Base-by-base conservation (phyloP, 1,140 invertebrate species). In the Dryas iulia region DNA sequence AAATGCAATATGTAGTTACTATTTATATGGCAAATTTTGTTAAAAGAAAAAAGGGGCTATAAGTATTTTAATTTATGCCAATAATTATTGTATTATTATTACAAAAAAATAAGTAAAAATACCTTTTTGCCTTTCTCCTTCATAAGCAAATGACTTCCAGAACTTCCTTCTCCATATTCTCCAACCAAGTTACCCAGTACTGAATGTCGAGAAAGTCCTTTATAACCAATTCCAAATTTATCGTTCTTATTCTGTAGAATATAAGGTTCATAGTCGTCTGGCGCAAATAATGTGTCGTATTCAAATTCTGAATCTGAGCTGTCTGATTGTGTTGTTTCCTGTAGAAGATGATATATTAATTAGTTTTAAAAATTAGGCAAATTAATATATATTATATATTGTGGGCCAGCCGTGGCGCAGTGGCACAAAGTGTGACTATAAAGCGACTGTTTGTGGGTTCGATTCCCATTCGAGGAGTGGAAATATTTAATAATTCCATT, bases 191-290 rank as follows among this genome's bases (percentile, higher is more conserved):
- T 84, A 0, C 92, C 92, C n/a, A 92, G 71, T n/a, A 92, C 91
- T 53, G 77, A 93, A 81, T 81, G 95, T 52, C 83, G 93, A 84
- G 86, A 94, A n/a, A 99, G 85, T 0, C 97, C 97, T n/a, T 91
- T 92, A 81, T 99, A 99, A 1, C 98, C 98, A 47, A 99, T 93
- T 0, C 97, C 97, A 84, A 97, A 97, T 21, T 92, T 93, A 90
- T 98, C 95, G 61, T 94, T 94, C 91, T 99, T 99, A 25, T 95
- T 94, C 30, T 93, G 93, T 63, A 95, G 94, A 5, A 95, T 86
- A 72, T 95, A 94, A 8, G 95, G 93, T 67, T 96, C 94, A 75
- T 95, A 95, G 89, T 98, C 97, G 83, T 96, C 95, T 5, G 97
- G 97, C n/a, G 97, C 97, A 90, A 97, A 97, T 8, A 95, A 94